phyloP scores from a whole-genome alignment of 1,140 invertebrate genomes.

The Sweltsa coloradensis region DNA sequence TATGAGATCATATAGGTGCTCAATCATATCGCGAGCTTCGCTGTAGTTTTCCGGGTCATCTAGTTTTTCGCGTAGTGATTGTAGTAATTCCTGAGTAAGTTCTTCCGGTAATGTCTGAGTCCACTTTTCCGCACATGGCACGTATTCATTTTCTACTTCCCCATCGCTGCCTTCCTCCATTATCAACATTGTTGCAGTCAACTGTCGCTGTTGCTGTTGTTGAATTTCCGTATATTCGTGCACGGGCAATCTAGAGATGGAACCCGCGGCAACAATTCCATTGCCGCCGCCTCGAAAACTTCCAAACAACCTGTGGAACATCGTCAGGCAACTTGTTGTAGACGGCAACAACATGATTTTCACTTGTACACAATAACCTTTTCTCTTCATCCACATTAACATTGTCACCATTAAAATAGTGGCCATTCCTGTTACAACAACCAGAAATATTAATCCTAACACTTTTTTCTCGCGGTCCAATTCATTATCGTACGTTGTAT shows the following conservation, averaged over 20 bases:
- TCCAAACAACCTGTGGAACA: conserved; percentile 18
- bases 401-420: conserved; percentile 35
- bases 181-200: background rate
- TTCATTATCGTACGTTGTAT: conserved; percentile 29
- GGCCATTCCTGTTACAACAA: conserved; percentile 33
- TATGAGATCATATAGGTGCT: conserved; percentile 63
- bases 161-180: background rate
- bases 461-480: conserved; percentile 32
- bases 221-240: conserved; percentile 49
- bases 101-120: conserved; percentile 62
- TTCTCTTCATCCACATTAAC: conserved; percentile 37
- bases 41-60: conserved; percentile 59
- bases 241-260: conserved; percentile 45
- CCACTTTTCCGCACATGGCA: conserved; percentile 43
- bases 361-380: conserved; percentile 36
- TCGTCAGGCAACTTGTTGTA: conserved; percentile 28
- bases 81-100: conserved; percentile 56
- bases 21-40: conserved; percentile 62
- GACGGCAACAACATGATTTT: conserved; percentile 16
- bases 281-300: conserved; percentile 34
- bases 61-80: conserved; percentile 49
- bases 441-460: conserved; percentile 34
- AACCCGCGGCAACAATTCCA: conserved; percentile 40
- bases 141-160: conserved; percentile 21
- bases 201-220: conserved; percentile 21